Percentiles rank a stretch among this genome's conserved stretches.
Conservation (phyloP, 1,140 invertebrate genomes). For the Wasmannia auropunctata region DNA sequence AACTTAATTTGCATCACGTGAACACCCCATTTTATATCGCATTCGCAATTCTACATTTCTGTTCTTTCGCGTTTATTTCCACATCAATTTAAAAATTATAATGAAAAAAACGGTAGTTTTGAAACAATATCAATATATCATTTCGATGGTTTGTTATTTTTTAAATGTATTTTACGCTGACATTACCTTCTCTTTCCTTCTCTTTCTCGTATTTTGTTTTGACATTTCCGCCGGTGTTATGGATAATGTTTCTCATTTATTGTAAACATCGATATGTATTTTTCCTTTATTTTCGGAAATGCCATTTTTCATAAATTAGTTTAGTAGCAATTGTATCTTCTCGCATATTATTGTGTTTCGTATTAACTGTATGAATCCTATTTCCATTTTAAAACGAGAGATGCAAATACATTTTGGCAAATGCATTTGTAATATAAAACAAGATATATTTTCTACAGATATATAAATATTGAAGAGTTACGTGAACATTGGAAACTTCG, state of each 20-base stretch:
- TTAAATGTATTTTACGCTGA: neutral
- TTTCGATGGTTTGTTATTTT: neutral
- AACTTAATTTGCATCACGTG: neutral
- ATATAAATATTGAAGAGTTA: neutral
- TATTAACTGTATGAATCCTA: neutral
- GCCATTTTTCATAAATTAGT: slow-evolving; percentile 7
- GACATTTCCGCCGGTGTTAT: neutral
- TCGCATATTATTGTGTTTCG: neutral
- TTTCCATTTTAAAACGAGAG: neutral
- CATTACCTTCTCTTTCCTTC: neutral
- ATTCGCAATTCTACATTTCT: neutral
- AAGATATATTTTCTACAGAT: neutral
- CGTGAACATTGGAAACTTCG: neutral
- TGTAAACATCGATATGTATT: neutral
- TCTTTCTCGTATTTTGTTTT: neutral
- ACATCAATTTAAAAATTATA: slow-evolving; percentile 23
- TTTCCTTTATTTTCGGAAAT: slow-evolving; percentile 11
- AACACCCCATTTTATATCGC: neutral
- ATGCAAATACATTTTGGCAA: neutral
- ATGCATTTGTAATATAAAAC: slow-evolving; percentile 10
- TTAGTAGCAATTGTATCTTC: neutral
- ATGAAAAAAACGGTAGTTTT: neutral
- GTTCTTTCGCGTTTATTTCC: neutral
- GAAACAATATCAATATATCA: slow-evolving; percentile 3
- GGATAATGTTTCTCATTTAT: neutral